Evolutionary conservation across 2,113 vertebrate genomes (phyloP), one percentile per base, ranked within the genome.

Genomic region (Rhea pennata): DNA sequence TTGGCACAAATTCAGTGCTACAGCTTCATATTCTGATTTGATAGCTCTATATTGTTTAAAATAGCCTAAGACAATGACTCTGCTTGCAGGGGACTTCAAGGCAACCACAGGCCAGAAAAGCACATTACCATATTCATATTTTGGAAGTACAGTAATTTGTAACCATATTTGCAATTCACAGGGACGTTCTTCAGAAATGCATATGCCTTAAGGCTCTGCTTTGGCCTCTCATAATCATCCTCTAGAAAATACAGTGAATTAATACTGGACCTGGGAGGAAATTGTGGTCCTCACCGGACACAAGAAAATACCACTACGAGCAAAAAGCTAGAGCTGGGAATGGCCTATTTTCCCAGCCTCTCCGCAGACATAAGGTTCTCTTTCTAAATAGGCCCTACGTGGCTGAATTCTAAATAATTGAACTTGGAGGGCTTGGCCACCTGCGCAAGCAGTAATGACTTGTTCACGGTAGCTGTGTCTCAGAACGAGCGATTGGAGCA

Each of bases 401-500:
- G 50, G 10, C 29, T 88, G 59, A 72, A 46, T 61, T 74, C 61
- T 59, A 58, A 54, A 75, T 59, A 46, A 24, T 8, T 36, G 27
- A 40, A 11, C 19, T 54, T 31, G 59, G 61, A 36, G 53, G 36
- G 12, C 79, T 91, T 12, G 53, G 24, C 11, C 54, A n/a, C 53
- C 33, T 36, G 50, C 50, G 36, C 22, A 42, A 58, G 74, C 15
- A 21, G 66, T 70, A 67, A 20, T 39, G 51, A 9, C 10, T 72
- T 5, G 1, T 54, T 17, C 5, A 0, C 16, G 6, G 67, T 36
- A 62, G 10, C 42, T 50, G 69, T 50, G 29, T 54, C 73, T 59
- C 39, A 3, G 77, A 59, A n/a, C 0, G 0, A 44, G 46, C 27
- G 44, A 58, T 5, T 0, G 1, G 31, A 7, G 44, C 15, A 36